Evolutionary conservation across 30 jellyfish, hydroid and myxozoan species (phyloP).

Genomic region (Aurelia aurita): DNA sequence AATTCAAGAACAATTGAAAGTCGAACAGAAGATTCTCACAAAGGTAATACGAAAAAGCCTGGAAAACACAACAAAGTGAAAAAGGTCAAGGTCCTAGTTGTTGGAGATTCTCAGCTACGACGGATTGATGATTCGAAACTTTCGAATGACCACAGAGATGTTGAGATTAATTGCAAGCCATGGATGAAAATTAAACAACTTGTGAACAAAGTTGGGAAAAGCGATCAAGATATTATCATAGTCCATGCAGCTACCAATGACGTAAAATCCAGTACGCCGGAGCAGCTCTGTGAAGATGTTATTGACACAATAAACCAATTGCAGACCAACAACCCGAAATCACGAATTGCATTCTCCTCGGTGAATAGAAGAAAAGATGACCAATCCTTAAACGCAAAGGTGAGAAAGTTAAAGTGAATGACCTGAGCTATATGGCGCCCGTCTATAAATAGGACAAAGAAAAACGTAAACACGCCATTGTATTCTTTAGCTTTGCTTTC

Average conservation of each 20-base stretch:
- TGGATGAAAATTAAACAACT: background rate
- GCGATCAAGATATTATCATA: background rate
- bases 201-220: constrained; percentile 10
- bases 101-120: constrained; percentile 43
- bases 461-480: no score
- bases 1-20: no score
- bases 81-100: background rate
- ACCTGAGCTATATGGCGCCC: no score
- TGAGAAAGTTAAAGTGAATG: no score
- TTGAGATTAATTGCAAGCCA: constrained; percentile 22
- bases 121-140: constrained; percentile 16
- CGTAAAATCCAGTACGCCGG: constrained; percentile 1
- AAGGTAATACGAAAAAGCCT: no score
- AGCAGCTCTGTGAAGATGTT: constrained; percentile 22
- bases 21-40: no score
- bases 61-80: background rate
- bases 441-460: no score
- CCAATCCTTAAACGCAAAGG: constrained; percentile 20
- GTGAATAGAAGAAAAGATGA: constrained; percentile 17
- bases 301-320: background rate
- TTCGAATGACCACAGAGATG: constrained; percentile 34
- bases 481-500: no score
- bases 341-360: constrained; percentile 22
- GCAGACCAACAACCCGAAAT: background rate
- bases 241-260: constrained; percentile 23